Evolutionary conservation across 1,140 invertebrate species (phyloP).

Genomic region (Battus philenor): DNA sequence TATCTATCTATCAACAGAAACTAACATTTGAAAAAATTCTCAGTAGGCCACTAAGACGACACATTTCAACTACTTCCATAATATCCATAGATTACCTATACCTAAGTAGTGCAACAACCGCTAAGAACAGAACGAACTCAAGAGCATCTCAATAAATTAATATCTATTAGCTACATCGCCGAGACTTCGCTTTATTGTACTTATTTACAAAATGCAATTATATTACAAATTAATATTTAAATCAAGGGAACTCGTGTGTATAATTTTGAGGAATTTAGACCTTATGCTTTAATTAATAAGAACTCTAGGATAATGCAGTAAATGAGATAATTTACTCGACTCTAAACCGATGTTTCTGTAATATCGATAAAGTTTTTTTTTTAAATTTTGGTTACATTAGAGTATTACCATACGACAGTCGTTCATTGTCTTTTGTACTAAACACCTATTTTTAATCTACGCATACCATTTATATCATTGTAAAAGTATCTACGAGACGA

Average conservation of each 20-base stretch:
- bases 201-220: conserved; percentile 73
- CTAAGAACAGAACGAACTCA: conserved; percentile 68
- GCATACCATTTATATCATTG: conserved; percentile 58
- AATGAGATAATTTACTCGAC: conserved; percentile 6
- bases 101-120: conserved; percentile 70
- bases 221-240: conserved; percentile 47
- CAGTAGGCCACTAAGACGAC: conserved; percentile 67
- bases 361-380: neutral
- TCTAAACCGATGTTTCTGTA: conserved; percentile 8
- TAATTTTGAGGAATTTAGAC: conserved; percentile 20
- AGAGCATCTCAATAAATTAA: conserved; percentile 71
- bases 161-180: conserved; percentile 56
- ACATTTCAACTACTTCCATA: conserved; percentile 64
- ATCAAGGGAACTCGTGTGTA: conserved; percentile 17
- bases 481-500: conserved; percentile 67
- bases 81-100: conserved; percentile 65
- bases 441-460: conserved; percentile 60
- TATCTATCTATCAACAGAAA: conserved; percentile 71
- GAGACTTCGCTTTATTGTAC: conserved; percentile 55
- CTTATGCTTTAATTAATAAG: conserved; percentile 20
- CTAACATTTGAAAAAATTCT: conserved; percentile 50
- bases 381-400: conserved; percentile 13
- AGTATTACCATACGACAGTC: conserved; percentile 26
- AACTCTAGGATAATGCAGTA: conserved; percentile 13
- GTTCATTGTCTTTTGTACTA: conserved; percentile 61